Percentiles rank a stretch among this genome's conserved stretches.
phyloP scores from a whole-genome alignment of 2,797 vertebrate species.

The Strix occidentalis region DNA sequence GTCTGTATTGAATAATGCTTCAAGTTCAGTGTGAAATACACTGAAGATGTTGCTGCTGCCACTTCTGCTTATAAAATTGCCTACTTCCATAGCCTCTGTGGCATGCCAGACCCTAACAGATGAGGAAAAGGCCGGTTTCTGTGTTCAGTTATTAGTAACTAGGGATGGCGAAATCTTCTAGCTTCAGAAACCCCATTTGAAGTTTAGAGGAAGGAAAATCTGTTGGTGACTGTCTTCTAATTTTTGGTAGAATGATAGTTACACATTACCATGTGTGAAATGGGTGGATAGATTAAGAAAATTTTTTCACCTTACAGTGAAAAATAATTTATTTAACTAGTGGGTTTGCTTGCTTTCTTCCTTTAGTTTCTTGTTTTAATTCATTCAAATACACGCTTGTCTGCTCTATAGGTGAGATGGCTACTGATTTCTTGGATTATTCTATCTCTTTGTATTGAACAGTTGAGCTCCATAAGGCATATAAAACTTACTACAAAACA shows the following conservation, averaged over 20 bases:
- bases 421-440: not conserved
- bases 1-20: not conserved
- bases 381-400: not conserved
- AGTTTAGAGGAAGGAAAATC: slow-evolving; percentile 3
- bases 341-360: slow-evolving; percentile 6
- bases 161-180: not conserved
- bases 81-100: not conserved
- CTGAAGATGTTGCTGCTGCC: not conserved
- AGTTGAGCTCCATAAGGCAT: not conserved
- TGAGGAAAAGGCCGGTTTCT: not conserved
- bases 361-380: slow-evolving; percentile 8
- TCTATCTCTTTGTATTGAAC: not conserved
- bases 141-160: not conserved
- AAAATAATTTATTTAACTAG: not conserved
- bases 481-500: not conserved
- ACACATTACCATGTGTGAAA: not conserved
- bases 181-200: not conserved
- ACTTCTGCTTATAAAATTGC: not conserved
- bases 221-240: not conserved
- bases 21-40: not conserved
- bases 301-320: not conserved
- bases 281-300: not conserved
- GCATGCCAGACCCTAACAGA: not conserved
- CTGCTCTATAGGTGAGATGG: not conserved
- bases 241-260: slow-evolving; percentile 12